Percentiles rank a stretch among this genome's conserved stretches.
Conservation (phyloP, 2,797 vertebrate species). For the Discoglossus pictus region DNA sequence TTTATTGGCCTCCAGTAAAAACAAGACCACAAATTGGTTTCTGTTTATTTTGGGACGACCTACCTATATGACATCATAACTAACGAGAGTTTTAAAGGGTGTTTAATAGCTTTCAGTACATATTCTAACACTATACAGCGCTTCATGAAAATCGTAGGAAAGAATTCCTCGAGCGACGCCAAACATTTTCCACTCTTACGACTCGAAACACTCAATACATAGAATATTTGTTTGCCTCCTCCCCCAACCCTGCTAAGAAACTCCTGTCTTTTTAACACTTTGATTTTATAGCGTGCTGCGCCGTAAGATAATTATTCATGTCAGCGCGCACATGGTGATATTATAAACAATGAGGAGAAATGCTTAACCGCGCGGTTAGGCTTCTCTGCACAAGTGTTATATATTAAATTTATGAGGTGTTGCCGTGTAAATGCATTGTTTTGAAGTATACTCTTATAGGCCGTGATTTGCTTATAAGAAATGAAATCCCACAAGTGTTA, state of each 20-base stretch:
- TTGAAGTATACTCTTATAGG: slow-evolving; percentile 71
- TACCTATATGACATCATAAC: slow-evolving; percentile 68
- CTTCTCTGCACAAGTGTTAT: slow-evolving; percentile 60
- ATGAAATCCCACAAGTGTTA: slow-evolving; percentile 69
- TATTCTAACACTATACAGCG: slow-evolving; percentile 69
- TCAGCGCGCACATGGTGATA: slow-evolving; percentile 58
- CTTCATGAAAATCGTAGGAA: slow-evolving; percentile 63
- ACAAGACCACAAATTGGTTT: slow-evolving; percentile 73
- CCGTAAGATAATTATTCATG: slow-evolving; percentile 52
- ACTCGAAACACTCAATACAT: slow-evolving; percentile 30
- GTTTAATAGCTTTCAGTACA: slow-evolving; percentile 75
- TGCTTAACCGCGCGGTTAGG: slow-evolving; percentile 57
- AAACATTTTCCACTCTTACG: slow-evolving; percentile 45
- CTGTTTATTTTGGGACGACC: slow-evolving; percentile 69
- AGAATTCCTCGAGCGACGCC: slow-evolving; percentile 66
- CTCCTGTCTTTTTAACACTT: slow-evolving; percentile 41
- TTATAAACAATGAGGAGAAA: slow-evolving; percentile 60
- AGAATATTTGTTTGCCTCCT: slow-evolving; percentile 42
- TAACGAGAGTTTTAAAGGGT: slow-evolving; percentile 73
- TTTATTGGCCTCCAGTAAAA: slow-evolving; percentile 72
- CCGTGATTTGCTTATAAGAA: slow-evolving; percentile 67
- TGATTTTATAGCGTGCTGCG: slow-evolving; percentile 48
- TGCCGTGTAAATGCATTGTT: slow-evolving; percentile 65
- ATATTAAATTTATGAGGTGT: slow-evolving; percentile 73
- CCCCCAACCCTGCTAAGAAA: slow-evolving; percentile 10